Evolutionary conservation across 2,888 invertebrate species (phyloP), one percentile per base, ranked within the genome.

Genomic region (Tetanocera ferruginea): DNA sequence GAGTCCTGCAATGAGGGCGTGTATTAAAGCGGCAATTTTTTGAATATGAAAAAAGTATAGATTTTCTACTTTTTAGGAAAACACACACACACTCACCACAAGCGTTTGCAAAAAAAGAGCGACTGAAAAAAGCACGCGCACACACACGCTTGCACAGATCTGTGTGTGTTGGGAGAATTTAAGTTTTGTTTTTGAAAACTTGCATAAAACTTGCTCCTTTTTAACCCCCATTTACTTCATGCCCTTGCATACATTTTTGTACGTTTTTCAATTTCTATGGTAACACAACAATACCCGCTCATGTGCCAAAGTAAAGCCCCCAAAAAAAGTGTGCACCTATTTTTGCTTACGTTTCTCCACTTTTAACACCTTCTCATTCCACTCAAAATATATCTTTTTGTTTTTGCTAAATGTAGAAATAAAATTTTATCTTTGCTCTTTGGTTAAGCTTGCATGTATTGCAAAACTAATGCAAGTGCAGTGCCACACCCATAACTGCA

Each of bases 401-500:
- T 43, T 37, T 66, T 34, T 34, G 17, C 60, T 28, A 60, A 60
- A 25, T 28, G 60, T 28, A 60, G 17, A 60, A 60, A 25, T 28
- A 60, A 60, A 60, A 60, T 14, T 3, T 14, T 60, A 14, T 23
- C n/a, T 60, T 25, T 5, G 1, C 43, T 43, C 43, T 43, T 43
- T 43, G 43, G 43, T 2, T 2, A 23, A 19, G 6, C 17, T 23
- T 57, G 23, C 66, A 34, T 66, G 64, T 49, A 37, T 34, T 62
- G 70, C 66, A 51, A 55, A 79, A 31, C 73, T 77, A 76, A 78
- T 75, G 76, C 71, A 57, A 60, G 70, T 78, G 77, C 76, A 80
- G 84, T 87, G 87, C 88, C 87, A 87, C 87, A 87, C 87, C 87
- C 87, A 87, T 85, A 87, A 87, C 78, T 87, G 88, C 86, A 87